Conservation (phyloP, 2,113 vertebrate genomes). For the Cariama cristata region DNA sequence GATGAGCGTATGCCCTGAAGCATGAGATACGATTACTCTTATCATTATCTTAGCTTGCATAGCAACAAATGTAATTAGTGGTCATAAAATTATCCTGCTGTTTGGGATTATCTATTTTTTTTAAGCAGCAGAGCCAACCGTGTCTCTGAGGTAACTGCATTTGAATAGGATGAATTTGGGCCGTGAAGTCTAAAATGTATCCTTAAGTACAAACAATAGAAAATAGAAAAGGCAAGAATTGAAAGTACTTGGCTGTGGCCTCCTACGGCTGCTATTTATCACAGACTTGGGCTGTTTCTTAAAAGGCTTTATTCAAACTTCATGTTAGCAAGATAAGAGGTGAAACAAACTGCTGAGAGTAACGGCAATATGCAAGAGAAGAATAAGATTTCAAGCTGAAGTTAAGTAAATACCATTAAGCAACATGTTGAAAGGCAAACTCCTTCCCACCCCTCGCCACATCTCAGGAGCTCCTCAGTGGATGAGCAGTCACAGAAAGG, state of each 20-base stretch:
- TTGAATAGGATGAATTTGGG: slow-evolving; percentile 53
- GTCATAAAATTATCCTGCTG: slow-evolving; percentile 81
- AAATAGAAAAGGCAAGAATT: slow-evolving; percentile 15
- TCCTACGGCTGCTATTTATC: slow-evolving; percentile 2
- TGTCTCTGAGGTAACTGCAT: slow-evolving; percentile 61
- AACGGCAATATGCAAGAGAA: neutral
- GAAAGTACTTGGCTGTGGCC: neutral
- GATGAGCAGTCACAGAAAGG: neutral
- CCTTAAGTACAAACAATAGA: slow-evolving; percentile 20
- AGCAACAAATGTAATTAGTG: slow-evolving; percentile 77
- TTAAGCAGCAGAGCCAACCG: slow-evolving; percentile 59
- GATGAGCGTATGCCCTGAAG: slow-evolving; percentile 81
- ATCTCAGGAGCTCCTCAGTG: neutral
- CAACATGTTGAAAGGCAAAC: neutral
- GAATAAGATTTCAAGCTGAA: neutral
- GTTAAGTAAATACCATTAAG: neutral
- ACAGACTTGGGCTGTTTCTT: neutral
- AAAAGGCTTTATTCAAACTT: slow-evolving; percentile 42
- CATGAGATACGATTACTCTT: slow-evolving; percentile 84
- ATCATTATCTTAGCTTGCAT: slow-evolving; percentile 80
- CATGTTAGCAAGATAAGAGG: slow-evolving; percentile 24
- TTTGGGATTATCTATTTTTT: slow-evolving; percentile 58
- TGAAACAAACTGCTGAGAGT: slow-evolving; percentile 25
- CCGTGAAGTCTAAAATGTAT: slow-evolving; percentile 1
- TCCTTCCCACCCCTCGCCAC: neutral